A percentile compares a stretch with the other conserved stretches of the same genome.
Evolutionary conservation across 2,888 invertebrate species (phyloP).

Genomic region (Eilema depressum): DNA sequence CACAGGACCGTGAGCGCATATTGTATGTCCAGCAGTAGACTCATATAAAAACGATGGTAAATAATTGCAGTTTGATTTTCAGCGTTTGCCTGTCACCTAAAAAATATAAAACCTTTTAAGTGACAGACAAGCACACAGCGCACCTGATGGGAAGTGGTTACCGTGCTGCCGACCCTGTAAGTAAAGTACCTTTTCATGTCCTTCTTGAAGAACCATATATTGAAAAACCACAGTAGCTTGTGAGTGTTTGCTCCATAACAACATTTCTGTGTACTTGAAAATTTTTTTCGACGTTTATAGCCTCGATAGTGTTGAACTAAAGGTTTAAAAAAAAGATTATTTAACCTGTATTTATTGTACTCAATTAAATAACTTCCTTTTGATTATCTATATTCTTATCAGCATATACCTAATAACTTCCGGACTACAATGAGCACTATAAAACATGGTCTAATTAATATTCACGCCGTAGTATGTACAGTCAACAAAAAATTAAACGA

Average conservation of each 20-base stretch:
- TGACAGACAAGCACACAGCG: no score
- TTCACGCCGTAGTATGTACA: slow-evolving; percentile 28
- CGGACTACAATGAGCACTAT: slow-evolving; percentile 3
- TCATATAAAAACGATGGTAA: no score
- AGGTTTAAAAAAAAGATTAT: background rate
- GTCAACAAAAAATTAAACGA: slow-evolving; percentile 27
- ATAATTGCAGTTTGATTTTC: no score
- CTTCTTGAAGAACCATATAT: no score
- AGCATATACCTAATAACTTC: slow-evolving; percentile 13
- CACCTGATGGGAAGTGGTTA: no score
- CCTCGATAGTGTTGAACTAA: background rate
- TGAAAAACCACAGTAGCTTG: no score
- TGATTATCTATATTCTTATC: slow-evolving; percentile 3
- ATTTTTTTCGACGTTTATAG: background rate
- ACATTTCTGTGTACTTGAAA: background rate
- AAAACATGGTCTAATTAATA: slow-evolving; percentile 21
- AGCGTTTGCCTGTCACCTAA: no score
- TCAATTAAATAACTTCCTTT: slow-evolving; percentile 1
- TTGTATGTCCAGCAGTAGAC: no score
- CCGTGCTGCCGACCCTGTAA: no score
- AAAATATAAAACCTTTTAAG: no score
- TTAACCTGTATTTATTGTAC: background rate
- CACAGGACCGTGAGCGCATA: no score
- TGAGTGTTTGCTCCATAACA: background rate
- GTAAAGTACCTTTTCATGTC: no score